These are phyloP conservation scores for Fulmarus glacialis DNA, from an alignment of 2,113 vertebrate species.

Conservation along the genomic window DNA sequence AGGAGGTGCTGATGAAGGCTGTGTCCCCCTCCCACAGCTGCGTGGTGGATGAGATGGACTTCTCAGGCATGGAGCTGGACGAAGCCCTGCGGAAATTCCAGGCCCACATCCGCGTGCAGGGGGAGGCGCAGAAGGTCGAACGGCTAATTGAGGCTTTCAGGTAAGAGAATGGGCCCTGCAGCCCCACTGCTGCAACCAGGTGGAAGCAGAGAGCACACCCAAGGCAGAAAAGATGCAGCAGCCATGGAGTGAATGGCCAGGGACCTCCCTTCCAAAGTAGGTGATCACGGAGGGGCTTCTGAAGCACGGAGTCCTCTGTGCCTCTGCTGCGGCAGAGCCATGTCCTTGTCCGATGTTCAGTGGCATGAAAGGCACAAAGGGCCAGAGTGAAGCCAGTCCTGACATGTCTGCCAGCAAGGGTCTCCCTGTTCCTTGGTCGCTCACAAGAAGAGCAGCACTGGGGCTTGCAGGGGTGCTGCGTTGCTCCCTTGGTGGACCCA, in stretches of 20 bases:
- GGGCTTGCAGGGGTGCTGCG: background rate
- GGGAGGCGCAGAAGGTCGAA: slow-evolving; percentile 98
- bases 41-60: slow-evolving; percentile 99
- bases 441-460: background rate
- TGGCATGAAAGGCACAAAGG: background rate
- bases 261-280: background rate
- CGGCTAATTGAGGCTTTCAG: slow-evolving; percentile 99
- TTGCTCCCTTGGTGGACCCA: background rate
- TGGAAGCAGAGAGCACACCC: background rate
- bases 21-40: slow-evolving; percentile 78
- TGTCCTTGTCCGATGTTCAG: background rate
- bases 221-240: background rate
- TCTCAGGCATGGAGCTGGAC: slow-evolving; percentile 96
- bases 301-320: background rate
- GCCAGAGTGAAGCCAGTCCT: background rate
- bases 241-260: background rate
- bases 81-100: slow-evolving; percentile 97
- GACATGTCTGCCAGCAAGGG: background rate
- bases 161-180: slow-evolving; percentile 64
- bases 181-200: background rate
- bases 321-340: background rate
- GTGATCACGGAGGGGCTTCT: background rate
- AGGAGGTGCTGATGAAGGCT: background rate
- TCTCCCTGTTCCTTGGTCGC: background rate
- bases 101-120: slow-evolving; percentile 96